Conservation (phyloP, 2,888 invertebrate genomes). For the Drosophila prolongata region DNA sequence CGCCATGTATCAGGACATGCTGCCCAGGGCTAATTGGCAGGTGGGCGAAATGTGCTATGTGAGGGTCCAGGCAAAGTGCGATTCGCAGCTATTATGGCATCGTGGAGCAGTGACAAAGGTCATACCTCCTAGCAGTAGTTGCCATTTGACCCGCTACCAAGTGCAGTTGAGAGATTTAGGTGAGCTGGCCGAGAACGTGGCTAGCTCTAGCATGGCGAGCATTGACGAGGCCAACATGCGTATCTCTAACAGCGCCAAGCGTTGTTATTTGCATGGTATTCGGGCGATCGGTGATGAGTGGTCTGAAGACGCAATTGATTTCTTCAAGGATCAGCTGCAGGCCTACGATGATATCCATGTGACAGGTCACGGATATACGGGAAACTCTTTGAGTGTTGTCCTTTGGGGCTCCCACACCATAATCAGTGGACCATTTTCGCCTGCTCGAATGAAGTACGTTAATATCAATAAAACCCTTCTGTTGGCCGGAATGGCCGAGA, state of each 20-base stretch:
- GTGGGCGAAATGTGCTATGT: slow-evolving; percentile 86
- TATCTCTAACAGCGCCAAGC: slow-evolving; percentile 87
- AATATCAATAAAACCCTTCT: slow-evolving; percentile 89
- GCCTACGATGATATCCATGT: slow-evolving; percentile 84
- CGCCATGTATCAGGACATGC: not conserved
- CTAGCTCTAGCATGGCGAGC: slow-evolving; percentile 84
- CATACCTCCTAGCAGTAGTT: not conserved
- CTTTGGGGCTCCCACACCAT: slow-evolving; percentile 88
- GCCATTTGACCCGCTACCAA: slow-evolving; percentile 50
- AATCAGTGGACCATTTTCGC: slow-evolving; percentile 88
- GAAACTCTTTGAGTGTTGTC: slow-evolving; percentile 83
- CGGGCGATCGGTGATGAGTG: slow-evolving; percentile 88
- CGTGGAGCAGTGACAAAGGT: slow-evolving; percentile 84
- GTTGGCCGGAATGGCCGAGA: slow-evolving; percentile 87
- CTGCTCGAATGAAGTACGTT: slow-evolving; percentile 87
- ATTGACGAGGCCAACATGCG: slow-evolving; percentile 85
- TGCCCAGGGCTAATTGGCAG: slow-evolving; percentile 84
- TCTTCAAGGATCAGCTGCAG: slow-evolving; percentile 86
- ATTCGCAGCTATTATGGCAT: slow-evolving; percentile 85
- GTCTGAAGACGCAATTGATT: slow-evolving; percentile 85
- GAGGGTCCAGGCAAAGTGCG: slow-evolving; percentile 79
- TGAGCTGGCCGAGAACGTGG: slow-evolving; percentile 83
- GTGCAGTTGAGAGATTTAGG: slow-evolving; percentile 89
- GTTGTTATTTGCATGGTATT: slow-evolving; percentile 89
- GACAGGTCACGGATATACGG: slow-evolving; percentile 51